Base-by-base conservation (phyloP, 1,140 invertebrate species). In the Platorchestia sp. region DNA sequence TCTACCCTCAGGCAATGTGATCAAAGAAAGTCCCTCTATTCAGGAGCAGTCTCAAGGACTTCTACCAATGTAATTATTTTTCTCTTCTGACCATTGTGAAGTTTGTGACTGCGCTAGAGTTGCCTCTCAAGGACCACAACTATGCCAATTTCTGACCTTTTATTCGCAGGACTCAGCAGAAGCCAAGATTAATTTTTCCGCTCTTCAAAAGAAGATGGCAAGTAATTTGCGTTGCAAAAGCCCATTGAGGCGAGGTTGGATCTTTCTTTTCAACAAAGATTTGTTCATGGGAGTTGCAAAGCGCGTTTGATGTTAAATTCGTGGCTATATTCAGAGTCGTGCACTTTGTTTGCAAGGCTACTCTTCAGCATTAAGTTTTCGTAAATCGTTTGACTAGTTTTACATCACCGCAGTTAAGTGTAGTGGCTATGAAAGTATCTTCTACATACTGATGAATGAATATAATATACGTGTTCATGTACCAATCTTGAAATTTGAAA, bases 61-160 rank as follows among this genome's bases (percentile, higher is more conserved):
- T 45, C 91, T 93, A 44, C 40, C 10, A 47, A 93, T 93, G 91
- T 93, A 93, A 93, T 93, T 93, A 93, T 47, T 93, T 47, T 93
- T 93, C 91, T 93, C 45, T 93, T n/a, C 10, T 44, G 40, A 45
- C 91, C 45, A 45, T 93, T 93, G 91, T 93, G 40, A 44, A 6
- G 91, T 47, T 47, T 93, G 91, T 47, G 91, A 93, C 91, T 93
- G 10, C 91, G 40, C 36, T 40, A 40, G 36, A 45, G 45, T 10
- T 47, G 45, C 3, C 43, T 93, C 91, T 93, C 91, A 93, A 93
- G 91, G 91, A 40, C 45, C 91, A 47, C 91, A 93, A 93, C 91
- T 47, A 93, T 93, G 45, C 91, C 91, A 93, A 93, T 93, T 93
- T 93, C 91, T 93, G 45, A 45, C 91, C 91, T 41, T 93, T 93